These are phyloP conservation scores for Pherbina coryleti DNA, from an alignment of 2,888 invertebrate genomes.

Conservation along the genomic window DNA sequence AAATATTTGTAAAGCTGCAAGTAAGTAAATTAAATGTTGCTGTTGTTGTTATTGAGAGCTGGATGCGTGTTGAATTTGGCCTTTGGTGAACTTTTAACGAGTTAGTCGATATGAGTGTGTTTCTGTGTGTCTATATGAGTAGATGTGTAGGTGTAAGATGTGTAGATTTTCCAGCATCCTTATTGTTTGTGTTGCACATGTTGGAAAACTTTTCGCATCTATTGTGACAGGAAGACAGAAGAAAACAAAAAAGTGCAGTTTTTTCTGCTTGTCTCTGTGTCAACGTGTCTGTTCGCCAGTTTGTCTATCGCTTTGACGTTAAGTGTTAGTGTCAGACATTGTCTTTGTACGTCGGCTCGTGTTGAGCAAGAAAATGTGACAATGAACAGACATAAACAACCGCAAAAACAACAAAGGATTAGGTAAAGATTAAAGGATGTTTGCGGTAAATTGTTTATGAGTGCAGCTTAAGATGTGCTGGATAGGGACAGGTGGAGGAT, in stretches of 20 bases:
- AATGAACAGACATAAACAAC: conserved; percentile 35
- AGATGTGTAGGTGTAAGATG: too few relatives aligned
- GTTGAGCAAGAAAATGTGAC: conserved; percentile 27
- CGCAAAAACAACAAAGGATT: conserved; percentile 19
- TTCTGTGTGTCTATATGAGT: neutral
- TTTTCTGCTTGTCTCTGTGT: too few relatives aligned
- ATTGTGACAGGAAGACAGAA: neutral
- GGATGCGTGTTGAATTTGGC: too few relatives aligned
- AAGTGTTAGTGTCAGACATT: neutral
- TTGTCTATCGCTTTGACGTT: neutral
- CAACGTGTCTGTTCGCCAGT: neutral
- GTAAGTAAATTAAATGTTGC: too few relatives aligned
- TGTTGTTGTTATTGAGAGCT: too few relatives aligned
- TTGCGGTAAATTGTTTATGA: conserved; percentile 40
- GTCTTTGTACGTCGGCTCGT: conserved; percentile 4
- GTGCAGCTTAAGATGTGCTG: conserved; percentile 12
- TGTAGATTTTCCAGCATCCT: too few relatives aligned
- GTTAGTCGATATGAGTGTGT: neutral
- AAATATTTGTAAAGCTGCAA: too few relatives aligned
- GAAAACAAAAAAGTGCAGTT: neutral
- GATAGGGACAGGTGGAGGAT: too few relatives aligned
- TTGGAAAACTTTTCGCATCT: neutral
- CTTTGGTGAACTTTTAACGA: neutral
- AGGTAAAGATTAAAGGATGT: conserved; percentile 25
- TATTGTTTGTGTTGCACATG: too few relatives aligned